Evolutionary conservation across 2,888 invertebrate species (phyloP), one percentile per base, ranked within the genome.

Genomic region (Hybos culiciformis): DNA sequence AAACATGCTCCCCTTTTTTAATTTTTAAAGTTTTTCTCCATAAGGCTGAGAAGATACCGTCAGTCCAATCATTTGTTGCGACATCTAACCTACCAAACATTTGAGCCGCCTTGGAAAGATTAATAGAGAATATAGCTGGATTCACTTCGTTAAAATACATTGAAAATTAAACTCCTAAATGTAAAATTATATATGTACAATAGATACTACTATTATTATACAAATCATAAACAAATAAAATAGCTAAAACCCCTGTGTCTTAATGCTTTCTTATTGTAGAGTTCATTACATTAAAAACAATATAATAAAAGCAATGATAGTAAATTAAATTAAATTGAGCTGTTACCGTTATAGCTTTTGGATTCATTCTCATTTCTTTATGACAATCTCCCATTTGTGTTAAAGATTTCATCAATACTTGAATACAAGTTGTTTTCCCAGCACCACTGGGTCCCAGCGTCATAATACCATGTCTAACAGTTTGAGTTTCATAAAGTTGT

Each of bases 51-150:
- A 96, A 96, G 56, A 96, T 93, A 6, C 96, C 96, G 62, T 96
- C 94, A 0, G 94, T 96, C 96, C 96, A 96, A 59, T 96, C 96
- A 59, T 96, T 96, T 2, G 94, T 96, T 3, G 94, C 93, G 0
- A 96, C 94, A 59, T 96, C 94, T 18, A 94, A 69, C 21, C 91
- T 76, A 0, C 96, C 96, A 61, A 96, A 96, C 96, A 96, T 96
- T 71, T 96, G 94, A 0, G 93, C 81, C 0, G 94, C 88, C n/a
- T n/a, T n/a, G n/a, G n/a, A n/a, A n/a, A n/a, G n/a, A n/a, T n/a
- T n/a, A n/a, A n/a, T n/a, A n/a, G n/a, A n/a, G n/a, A n/a, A n/a
- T n/a, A n/a, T n/a, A n/a, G n/a, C n/a, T n/a, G n/a, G n/a, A n/a
- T n/a, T n/a, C n/a, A n/a, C n/a, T n/a, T n/a, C n/a, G n/a, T n/a